A percentile compares a stretch with the other conserved stretches of the same genome.
phyloP scores from a whole-genome alignment of 2,797 vertebrate species.

The Ispidina picta region DNA sequence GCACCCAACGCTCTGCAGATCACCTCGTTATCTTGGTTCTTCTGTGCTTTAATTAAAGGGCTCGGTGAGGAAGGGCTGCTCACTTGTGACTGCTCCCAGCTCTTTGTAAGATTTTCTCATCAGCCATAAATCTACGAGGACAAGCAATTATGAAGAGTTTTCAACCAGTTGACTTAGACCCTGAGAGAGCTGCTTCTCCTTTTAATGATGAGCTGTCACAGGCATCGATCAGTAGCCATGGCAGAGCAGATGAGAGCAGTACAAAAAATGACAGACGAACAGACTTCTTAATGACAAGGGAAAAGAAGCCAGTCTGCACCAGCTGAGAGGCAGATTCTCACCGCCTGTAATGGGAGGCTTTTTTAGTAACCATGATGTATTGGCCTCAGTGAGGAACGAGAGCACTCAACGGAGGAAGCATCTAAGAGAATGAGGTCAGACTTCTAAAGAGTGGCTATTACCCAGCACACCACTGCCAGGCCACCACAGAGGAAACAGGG shows the following conservation, averaged over 20 bases:
- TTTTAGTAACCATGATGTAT: not conserved
- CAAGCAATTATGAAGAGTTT: not conserved
- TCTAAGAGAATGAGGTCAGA: conserved; percentile 46
- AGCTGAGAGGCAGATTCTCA: conserved; percentile 1
- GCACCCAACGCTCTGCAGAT: not conserved
- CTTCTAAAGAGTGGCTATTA: not conserved
- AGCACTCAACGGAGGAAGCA: not conserved
- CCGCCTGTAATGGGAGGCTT: not conserved
- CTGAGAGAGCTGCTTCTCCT: not conserved
- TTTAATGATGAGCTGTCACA: conserved; percentile 15
- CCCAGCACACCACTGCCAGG: not conserved
- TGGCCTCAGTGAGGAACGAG: not conserved
- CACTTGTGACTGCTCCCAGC: not conserved
- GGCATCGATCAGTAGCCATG: not conserved
- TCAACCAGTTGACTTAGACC: not conserved
- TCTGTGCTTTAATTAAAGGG: not conserved
- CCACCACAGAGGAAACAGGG: not conserved
- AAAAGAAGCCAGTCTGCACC: not conserved
- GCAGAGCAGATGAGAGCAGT: conserved; percentile 16
- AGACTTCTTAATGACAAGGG: not conserved
- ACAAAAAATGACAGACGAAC: not conserved
- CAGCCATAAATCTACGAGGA: not conserved
- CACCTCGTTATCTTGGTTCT: conserved; percentile 1
- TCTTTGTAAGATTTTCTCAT: not conserved
- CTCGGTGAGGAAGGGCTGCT: not conserved